Evolutionary conservation across 2,113 vertebrate species (phyloP), one percentile per base, ranked within the genome.

Genomic region (Tonatia bakeri): DNA sequence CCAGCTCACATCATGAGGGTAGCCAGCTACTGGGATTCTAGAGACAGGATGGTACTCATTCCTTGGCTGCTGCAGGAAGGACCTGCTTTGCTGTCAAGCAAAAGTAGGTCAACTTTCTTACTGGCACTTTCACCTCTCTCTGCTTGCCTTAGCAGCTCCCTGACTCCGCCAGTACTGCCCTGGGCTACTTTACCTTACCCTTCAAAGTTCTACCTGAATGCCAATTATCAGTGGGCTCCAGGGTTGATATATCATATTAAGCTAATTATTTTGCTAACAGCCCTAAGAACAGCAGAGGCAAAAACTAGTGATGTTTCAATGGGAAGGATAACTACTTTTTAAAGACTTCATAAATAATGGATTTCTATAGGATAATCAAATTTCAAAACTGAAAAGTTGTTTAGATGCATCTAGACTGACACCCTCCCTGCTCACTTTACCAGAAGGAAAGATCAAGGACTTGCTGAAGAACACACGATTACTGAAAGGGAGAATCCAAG

Each of bases 41-140:
- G 52, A 54, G 26, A 13, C 12, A 24, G 56, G 36, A 33, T 13
- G 0, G 6, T n/a, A 9, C 45, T 80, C 65, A 26, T 80, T 43
- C 15, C 2, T 22, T 5, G 8, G 72, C 72, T 73, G 4, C 9
- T 24, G 0, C 3, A 19, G 33, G 5, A 4, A 1, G 28, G 20
- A 17, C 26, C 59, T 94, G 59, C 52, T 69, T 61, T 50, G n/a
- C 47, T 50, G 77, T 13, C 17, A 31, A 72, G 40, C 52, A 33
- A 38, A 90, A 75, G 75, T 65, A 36, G 76, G 31, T 72, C 87
- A 72, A 0, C 31, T 89, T 89, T 65, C 56, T 59, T 61, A 38
- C 0, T 43, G 84, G 20, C 56, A 26, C 1, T 33, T 80, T 64
- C 70, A 7, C n/a, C 38, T 47, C 79, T 69, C n/a, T 59, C 26